phyloP scores from a whole-genome alignment of 1,140 invertebrate genomes.

The Drosophila carrolli region DNA sequence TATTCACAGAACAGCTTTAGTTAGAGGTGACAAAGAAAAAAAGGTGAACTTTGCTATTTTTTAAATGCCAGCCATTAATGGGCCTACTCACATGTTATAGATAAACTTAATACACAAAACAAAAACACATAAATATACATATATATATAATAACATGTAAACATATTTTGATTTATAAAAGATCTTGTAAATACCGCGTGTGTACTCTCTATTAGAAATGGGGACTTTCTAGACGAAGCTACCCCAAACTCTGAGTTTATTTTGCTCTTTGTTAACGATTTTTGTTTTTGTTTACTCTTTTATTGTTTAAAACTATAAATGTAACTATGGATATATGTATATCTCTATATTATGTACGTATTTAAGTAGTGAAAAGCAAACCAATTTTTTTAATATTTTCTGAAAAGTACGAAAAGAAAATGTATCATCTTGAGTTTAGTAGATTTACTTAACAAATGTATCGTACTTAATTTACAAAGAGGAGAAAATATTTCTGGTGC shows the following conservation, averaged over 20 bases:
- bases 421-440: conserved; percentile 18
- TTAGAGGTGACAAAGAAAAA: conserved; percentile 1
- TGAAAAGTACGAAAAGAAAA: conserved; percentile 19
- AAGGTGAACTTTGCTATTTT: conserved; percentile 41
- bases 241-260: conserved; percentile 28
- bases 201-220: conserved; percentile 47
- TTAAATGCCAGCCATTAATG: conserved; percentile 26
- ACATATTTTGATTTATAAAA: conserved; percentile 31
- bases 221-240: conserved; percentile 18
- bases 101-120: conserved; percentile 22
- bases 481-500: conserved; percentile 42
- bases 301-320: conserved; percentile 60
- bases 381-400: conserved; percentile 33
- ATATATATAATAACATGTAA: conserved; percentile 26
- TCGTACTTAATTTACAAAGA: conserved; percentile 76
- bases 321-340: conserved; percentile 40
- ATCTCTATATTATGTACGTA: conserved; percentile 37
- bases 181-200: conserved; percentile 71
- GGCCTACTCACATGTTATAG: conserved; percentile 22
- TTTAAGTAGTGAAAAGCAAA: conserved; percentile 52
- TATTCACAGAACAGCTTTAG: conserved; percentile 17
- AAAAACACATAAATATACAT: conserved; percentile 15
- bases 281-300: conserved; percentile 73
- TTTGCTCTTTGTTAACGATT: conserved; percentile 63
- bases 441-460: conserved; percentile 37